Evolutionary conservation across 2,113 vertebrate genomes (phyloP), one percentile per base, ranked within the genome.

Genomic region (Leiothrix lutea): DNA sequence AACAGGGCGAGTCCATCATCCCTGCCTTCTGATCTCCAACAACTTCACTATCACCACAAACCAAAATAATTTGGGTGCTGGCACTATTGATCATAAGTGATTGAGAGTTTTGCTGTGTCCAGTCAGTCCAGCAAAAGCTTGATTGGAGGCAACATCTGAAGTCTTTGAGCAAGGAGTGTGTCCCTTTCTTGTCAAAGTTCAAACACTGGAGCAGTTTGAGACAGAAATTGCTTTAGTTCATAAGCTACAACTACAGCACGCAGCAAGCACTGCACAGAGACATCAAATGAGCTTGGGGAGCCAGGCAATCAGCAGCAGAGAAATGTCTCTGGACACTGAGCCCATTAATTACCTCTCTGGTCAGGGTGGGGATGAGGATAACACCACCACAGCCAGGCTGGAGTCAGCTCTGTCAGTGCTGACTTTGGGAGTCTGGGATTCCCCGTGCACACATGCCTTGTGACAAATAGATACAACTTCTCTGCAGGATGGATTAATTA

Each of bases 401-500:
- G 42, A 25, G 25, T 29, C 67, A 44, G 38, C 31, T 62, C 36
- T 33, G 60, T 3, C 65, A 4, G 29, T 5, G 53, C 48, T 17
- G 48, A 50, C 16, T 44, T 44, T 44, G 1, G 26, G 1, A 58
- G 31, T 17, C 6, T 50, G 57, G 56, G 57, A 54, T 36, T 78
- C 70, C 54, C 8, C 4, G 2, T 2, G 51, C 35, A 25, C 2
- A 11, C 38, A 9, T 0, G 0, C 20, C 3, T 28, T 29, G 50
- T 47, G 51, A 47, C 47, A 83, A 80, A 45, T 1, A 35, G 9
- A n/a, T 7, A 62, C 6, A 42, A 12, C 23, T 44, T 28, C 53
- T 47, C 13, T 58, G 58, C 58, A 78, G 72, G 25, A 14, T 77
- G 31, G 20, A 23, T 60, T 60, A 56, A 56, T 42, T 73, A 23